Conservation (phyloP, 2,797 vertebrate species). For the Rhadinocentrus ornatus region DNA sequence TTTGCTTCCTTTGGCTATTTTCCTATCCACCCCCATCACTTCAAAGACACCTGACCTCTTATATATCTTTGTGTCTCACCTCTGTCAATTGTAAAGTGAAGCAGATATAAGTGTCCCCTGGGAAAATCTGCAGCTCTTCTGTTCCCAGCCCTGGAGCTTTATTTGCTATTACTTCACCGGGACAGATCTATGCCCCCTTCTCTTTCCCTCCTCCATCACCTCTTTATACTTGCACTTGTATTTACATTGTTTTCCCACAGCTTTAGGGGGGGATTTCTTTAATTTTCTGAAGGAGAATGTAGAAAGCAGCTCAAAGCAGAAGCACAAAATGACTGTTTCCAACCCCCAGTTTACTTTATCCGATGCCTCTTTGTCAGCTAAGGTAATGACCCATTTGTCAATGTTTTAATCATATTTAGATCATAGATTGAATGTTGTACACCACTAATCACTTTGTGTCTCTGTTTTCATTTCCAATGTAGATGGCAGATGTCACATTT, state of each 20-base stretch:
- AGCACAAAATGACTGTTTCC: not conserved
- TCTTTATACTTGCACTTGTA: not conserved
- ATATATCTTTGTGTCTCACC: constrained; percentile 55
- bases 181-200: constrained; percentile 19
- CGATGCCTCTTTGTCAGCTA: constrained; percentile 40
- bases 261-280: not conserved
- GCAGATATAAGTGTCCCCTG: constrained; percentile 53
- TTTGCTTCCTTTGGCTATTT: constrained; percentile 33
- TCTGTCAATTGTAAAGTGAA: constrained; percentile 59
- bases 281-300: constrained; percentile 7
- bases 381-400: constrained; percentile 70
- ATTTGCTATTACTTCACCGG: constrained; percentile 51
- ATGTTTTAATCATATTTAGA: constrained; percentile 71
- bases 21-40: constrained; percentile 34
- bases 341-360: constrained; percentile 3
- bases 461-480: constrained; percentile 56
- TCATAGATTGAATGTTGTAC: constrained; percentile 63
- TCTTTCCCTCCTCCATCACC: not conserved
- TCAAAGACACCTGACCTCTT: constrained; percentile 39
- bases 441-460: constrained; percentile 53
- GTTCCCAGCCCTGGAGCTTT: constrained; percentile 58
- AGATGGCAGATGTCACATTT: constrained; percentile 59
- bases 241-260: constrained; percentile 1
- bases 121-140: constrained; percentile 49
- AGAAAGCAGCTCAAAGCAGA: not conserved